Evolutionary conservation across 2,113 vertebrate genomes (phyloP), one percentile per base, ranked within the genome.

Genomic region (Taxidea taxus): DNA sequence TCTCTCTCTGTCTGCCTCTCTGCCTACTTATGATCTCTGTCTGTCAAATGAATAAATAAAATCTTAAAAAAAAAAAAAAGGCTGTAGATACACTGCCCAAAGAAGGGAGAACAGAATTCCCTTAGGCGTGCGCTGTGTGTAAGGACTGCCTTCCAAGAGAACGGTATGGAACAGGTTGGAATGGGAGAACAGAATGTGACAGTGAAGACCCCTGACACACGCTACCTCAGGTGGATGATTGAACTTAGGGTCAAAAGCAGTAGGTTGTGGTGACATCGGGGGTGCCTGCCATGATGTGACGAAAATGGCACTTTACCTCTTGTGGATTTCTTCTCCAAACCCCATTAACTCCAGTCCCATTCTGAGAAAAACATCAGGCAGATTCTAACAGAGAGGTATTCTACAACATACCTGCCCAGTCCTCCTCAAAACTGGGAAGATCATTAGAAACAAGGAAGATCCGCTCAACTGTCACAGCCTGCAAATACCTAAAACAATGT

Each of bases 91-190:
- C 11, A 49, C 25, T 44, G 29, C 29, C 27, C 54, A 31, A 27
- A 78, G 42, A 37, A 66, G 34, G 15, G 31, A 47, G 23, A 83
- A 14, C 3, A 18, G 34, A 56, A 51, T 47, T 27, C 49, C 78
- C 62, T 51, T 18, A 27, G 47, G 39, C 4, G 2, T n/a, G 7
- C 6, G 42, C 51, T n/a, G 18, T 2, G 21, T 13, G 13, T 2
- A 39, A 6, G 1, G 37, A 86, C 58, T 77, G 89, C 47, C 37
- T 77, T 51, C 56, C 11, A 42, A 84, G 51, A 66, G 37, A 2
- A 21, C 0, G n/a, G 20, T 4, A 27, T 1, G 54, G 29, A 83
- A 54, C 13, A 1, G 9, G 0, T 27, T 8, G 25, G 72, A 7
- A 15, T 0, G 0, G 25, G 7, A 25, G 56, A 18, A 14, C 16